A percentile compares a stretch with the other conserved stretches of the same genome.
phyloP scores from a whole-genome alignment of 2,888 invertebrate species.

The Protula sp. region DNA sequence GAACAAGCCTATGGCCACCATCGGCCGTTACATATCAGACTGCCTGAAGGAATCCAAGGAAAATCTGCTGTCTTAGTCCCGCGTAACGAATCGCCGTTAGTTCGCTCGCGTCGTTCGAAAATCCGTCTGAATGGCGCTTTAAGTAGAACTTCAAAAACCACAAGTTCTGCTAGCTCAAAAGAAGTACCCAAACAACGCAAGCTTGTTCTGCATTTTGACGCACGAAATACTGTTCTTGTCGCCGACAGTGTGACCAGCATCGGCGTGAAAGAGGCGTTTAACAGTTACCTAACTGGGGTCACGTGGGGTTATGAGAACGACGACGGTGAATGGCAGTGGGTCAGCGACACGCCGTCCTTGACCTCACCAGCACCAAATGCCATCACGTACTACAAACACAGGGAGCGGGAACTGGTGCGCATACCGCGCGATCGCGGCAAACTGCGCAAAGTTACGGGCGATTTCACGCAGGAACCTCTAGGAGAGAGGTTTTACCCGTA shows the following conservation, averaged over 20 bases:
- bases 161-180: too few species aligned
- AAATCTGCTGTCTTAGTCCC: too few species aligned
- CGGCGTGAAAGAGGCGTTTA: constrained; percentile 49
- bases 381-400: constrained; percentile 46
- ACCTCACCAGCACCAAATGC: constrained; percentile 31
- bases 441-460: constrained; percentile 42
- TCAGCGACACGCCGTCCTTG: constrained; percentile 37
- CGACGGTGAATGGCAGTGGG: constrained; percentile 39
- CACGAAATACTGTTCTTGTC: constrained; percentile 51
- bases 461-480: constrained; percentile 40
- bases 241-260: constrained; percentile 48
- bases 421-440: constrained; percentile 38
- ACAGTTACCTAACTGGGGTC: constrained; percentile 50
- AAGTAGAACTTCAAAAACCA: too few species aligned
- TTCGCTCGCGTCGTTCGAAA: too few species aligned
- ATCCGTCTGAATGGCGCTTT: too few species aligned
- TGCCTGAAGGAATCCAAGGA: too few species aligned
- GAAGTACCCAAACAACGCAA: constrained; percentile 30
- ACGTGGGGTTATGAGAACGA: constrained; percentile 41
- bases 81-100: too few species aligned
- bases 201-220: constrained; percentile 50
- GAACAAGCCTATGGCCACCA: too few species aligned
- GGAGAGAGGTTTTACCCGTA: constrained; percentile 37
- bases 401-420: constrained; percentile 42
- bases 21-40: too few species aligned